Base-by-base conservation (phyloP, 1,140 invertebrate species). In the Macrotrachela quadricornifera region DNA sequence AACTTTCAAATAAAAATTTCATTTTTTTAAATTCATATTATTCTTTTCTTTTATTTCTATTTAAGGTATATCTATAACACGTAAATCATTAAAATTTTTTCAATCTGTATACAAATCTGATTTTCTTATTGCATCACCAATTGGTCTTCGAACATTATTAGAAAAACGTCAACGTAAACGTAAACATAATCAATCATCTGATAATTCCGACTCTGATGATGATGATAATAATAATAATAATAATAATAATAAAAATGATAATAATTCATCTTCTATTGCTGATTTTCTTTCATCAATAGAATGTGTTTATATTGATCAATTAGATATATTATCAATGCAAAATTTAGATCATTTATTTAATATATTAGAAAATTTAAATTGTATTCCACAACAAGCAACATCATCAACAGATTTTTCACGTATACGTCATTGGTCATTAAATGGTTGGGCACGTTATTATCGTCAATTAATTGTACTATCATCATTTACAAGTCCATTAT, bases 281-380 rank as follows among this genome's bases (percentile, higher is more conserved):
- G 91, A 97, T 68, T 97, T 95, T 66, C 69, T 99, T 0, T 82
- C 87, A 6, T 95, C 90, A 0, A 81, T 97, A 56, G 92, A 99
- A 73, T 30, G 97, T 4, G 63, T 96, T 10, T 78, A 99, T 18
- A 65, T 96, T 56, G 92, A 97, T 65, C 86, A 96, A 70, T 72
- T 80, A 0, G 87, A 96, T 64, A 68, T 95, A 6, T 83, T 95
- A 63, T 66, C 85, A 0, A 92, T 95, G 80, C 86, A 97, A 70
- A 99, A 96, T 71, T 96, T 91, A 88, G 86, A 94, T 60, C 90
- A 96, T 69, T 61, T 63, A 10, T 56, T 69, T 6, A 80, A 88
- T 62, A 64, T 91, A 0, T 67, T 94, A 30, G 76, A 84, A 58
- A 82, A 90, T 64, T 63, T 97, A 1, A 85, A 97, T 68, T 64